Base-by-base conservation (phyloP, 1,140 invertebrate genomes). In the Oedothorax gibbosus region DNA sequence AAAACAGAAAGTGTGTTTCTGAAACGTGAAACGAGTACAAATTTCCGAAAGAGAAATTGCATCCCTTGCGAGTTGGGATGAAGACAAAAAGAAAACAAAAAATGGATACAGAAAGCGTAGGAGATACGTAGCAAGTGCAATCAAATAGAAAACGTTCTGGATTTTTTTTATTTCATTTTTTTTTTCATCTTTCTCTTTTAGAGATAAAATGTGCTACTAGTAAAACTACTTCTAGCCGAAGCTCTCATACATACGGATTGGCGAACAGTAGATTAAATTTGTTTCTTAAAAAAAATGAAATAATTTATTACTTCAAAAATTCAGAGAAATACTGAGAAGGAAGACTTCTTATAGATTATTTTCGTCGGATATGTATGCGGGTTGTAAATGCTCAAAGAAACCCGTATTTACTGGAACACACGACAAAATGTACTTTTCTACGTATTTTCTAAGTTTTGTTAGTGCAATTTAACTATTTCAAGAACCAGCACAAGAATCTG, bases 21-120 rank as follows among this genome's bases (percentile, higher is more conserved):
- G 77, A 68, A 79, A 68, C 77, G 51, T 79, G 65, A 68, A 79
- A 68, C 64, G 77, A 57, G 20, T 79, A 79, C 20, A 56, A 56
- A 68, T 57, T 66, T 56, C 18, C 51, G n/a, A 9, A 68, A 79
- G 65, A 79, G 77, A 79, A 68, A 79, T 79, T 79, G 77, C 77
- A 79, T 79, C 77, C 77, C 65, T 14, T 79, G 77, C 15, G 77
- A 68, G 50, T 68, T 49, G 57, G 18, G 50, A 79, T 68, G 77
- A 79, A 54, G 62, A 56, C 64, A 49, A 68, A 79, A 12, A 65
- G 5, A 12, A 51, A 66, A 68, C 1, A 35, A 35, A 35, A 35
- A 35, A 35, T 35, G 35, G 35, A 35, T 35, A 35, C 35, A 35
- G 35, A 35, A 68, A 79, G 54, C 72, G 18, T 60, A 57, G 54